Evolutionary conservation across 2,113 vertebrate genomes (phyloP).

Genomic region (Mobula hypostoma): DNA sequence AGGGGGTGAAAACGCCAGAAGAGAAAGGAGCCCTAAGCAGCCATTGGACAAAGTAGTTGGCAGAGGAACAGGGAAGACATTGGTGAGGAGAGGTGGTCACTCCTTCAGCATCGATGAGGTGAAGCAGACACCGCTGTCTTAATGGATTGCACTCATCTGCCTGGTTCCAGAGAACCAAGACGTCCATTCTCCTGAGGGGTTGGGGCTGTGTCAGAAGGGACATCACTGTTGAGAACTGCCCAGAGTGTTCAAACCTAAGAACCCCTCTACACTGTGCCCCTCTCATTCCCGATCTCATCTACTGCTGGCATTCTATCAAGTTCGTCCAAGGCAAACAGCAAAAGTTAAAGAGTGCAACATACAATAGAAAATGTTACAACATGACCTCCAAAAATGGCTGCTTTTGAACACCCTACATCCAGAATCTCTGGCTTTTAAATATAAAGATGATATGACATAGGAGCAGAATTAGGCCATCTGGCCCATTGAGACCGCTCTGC

Average conservation of each 20-base stretch:
- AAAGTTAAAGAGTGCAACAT: background rate
- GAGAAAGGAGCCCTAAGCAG: background rate
- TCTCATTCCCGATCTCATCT: background rate
- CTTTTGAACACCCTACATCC: background rate
- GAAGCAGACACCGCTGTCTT: background rate
- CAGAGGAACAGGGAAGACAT: background rate
- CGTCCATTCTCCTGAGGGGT: too few relatives aligned
- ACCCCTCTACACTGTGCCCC: background rate
- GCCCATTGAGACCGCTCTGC: too few relatives aligned
- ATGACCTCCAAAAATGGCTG: background rate
- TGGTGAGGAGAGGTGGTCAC: background rate
- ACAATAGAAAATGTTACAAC: background rate
- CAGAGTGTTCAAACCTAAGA: background rate
- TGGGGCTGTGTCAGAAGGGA: too few relatives aligned
- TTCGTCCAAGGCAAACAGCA: background rate
- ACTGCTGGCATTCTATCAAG: background rate
- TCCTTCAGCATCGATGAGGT: background rate
- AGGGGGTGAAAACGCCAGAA: background rate
- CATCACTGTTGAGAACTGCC: too few relatives aligned
- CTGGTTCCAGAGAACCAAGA: background rate
- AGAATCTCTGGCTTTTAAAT: background rate
- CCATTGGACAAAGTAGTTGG: too few relatives aligned
- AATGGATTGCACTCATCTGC: background rate
- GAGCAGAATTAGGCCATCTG: too few relatives aligned
- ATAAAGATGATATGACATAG: background rate